Conservation (phyloP, 2,888 invertebrate genomes). For the Aleiodes leptofemur region DNA sequence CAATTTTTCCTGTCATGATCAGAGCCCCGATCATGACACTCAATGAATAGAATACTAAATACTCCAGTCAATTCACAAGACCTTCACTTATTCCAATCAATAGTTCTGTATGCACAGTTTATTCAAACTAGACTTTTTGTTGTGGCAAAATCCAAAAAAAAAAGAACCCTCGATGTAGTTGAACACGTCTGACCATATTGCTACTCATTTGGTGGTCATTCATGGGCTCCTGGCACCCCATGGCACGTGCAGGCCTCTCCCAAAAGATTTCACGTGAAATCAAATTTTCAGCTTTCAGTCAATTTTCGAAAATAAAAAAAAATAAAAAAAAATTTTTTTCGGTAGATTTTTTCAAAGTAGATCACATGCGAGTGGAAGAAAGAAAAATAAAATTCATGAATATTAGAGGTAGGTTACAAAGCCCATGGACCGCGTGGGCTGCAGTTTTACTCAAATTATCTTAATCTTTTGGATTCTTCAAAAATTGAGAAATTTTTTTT, state of each 20-base stretch:
- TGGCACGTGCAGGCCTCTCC: constrained; percentile 45
- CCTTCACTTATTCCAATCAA: not conserved
- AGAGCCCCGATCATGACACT: constrained; percentile 13
- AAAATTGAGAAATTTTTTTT: too few relatives aligned
- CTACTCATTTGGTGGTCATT: constrained; percentile 47
- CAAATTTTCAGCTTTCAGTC: not conserved
- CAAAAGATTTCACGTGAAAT: constrained; percentile 6
- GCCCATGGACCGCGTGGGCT: too few relatives aligned
- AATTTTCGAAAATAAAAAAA: too few relatives aligned
- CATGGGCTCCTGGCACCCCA: constrained; percentile 34
- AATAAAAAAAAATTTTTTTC: too few relatives aligned
- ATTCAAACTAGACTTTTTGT: not conserved
- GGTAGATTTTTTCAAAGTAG: too few relatives aligned
- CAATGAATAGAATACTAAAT: constrained; percentile 25
- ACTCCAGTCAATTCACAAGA: not conserved
- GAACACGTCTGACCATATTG: constrained; percentile 40
- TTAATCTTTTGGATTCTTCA: too few relatives aligned
- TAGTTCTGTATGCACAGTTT: not conserved
- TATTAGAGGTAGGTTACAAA: too few relatives aligned
- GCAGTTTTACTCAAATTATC: too few relatives aligned
- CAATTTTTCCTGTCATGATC: not conserved
- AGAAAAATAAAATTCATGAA: too few relatives aligned
- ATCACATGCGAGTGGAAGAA: too few relatives aligned
- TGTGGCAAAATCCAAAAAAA: not conserved
- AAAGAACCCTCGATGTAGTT: not conserved